Base-by-base conservation (phyloP, 2,113 vertebrate genomes). In the Aptenodytes forsteri region DNA sequence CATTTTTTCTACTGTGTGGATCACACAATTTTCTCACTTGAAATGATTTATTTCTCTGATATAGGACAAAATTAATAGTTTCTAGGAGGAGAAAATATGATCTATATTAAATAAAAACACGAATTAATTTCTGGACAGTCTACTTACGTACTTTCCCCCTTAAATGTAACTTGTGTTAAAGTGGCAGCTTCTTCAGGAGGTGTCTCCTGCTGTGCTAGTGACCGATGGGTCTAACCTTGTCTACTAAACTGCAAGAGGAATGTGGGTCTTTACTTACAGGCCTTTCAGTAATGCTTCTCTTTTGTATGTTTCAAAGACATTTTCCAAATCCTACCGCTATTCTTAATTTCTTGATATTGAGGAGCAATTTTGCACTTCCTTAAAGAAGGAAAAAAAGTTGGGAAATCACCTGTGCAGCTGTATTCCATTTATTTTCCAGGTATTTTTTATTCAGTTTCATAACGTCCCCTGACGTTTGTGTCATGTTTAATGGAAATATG, bases 401-500 rank as follows among this genome's bases (percentile, higher is more conserved):
- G 34, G 46, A 70, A 55, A 34, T 90, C 71, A 87, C 79, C 40
- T 59, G 34, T 83, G 66, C 9, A 18, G 32, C 52, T 87, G 32
- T 13, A 59, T 81, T 87, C 32, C 67, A 52, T 67, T 64, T 70
- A 58, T 90, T 95, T 92, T 71, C 50, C 61, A 65, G 72, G 18
- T 61, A 30, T 34, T 84, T 96, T 94, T 30, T 49, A 29, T 46
- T 91, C 47, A 6, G 44, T 92, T 94, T 91, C n/a, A 34, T 80
- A 87, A 88, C n/a, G n/a, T 94, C 65, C 65, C 77, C 64, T 55
- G 77, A 32, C 72, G 80, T 66, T 75, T 70, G 46, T 79, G 72
- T 89, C 47, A 30, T 32, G 40, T 93, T 95, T 90, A 95, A 88
- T 93, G 78, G 75, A 85, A 83, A 87, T 69, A 72, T 32, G 78